These are phyloP conservation scores for Artibeus lituratus DNA, from an alignment of 2,797 vertebrate species.

Conservation along the genomic window DNA sequence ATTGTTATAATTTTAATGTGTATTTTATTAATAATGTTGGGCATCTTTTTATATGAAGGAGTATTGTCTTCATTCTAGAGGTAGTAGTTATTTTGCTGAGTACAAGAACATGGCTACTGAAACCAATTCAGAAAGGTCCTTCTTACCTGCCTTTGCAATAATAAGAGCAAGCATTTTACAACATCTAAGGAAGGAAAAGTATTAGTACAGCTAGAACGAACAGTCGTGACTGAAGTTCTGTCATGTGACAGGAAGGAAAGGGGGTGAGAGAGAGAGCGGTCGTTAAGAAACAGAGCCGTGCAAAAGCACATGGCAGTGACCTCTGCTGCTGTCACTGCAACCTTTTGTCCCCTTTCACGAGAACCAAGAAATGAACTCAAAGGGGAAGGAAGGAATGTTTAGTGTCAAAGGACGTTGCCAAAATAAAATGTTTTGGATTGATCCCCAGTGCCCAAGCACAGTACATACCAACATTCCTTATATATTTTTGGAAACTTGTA, in stretches of 20 bases:
- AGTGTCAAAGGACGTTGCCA: not conserved
- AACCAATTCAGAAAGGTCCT: not conserved
- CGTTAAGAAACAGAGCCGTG: not conserved
- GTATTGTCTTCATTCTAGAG: not conserved
- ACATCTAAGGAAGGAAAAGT: constrained; percentile 5
- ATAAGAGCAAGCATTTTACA: constrained; percentile 25
- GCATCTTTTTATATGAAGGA: not conserved
- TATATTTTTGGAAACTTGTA: constrained; percentile 55
- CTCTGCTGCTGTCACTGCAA: not conserved
- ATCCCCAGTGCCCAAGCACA: constrained; percentile 64
- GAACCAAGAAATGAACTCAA: not conserved
- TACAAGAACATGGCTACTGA: not conserved
- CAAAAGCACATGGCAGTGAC: not conserved
- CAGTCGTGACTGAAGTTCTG: constrained; percentile 29
- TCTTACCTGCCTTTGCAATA: not conserved
- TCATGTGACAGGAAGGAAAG: constrained; percentile 41
- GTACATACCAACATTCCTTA: constrained; percentile 33
- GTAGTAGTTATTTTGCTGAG: not conserved
- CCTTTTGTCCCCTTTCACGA: not conserved
- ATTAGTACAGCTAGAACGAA: constrained; percentile 16
- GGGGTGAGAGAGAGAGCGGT: constrained; percentile 3
- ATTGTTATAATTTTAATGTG: not conserved
- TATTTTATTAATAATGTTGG: not conserved
- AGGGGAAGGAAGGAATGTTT: constrained; percentile 16
- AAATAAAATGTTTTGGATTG: constrained; percentile 64